Percentiles rank a stretch among this genome's conserved stretches.
Conservation (phyloP, 64 coral and sea anemone species). For the Montipora capricornis region DNA sequence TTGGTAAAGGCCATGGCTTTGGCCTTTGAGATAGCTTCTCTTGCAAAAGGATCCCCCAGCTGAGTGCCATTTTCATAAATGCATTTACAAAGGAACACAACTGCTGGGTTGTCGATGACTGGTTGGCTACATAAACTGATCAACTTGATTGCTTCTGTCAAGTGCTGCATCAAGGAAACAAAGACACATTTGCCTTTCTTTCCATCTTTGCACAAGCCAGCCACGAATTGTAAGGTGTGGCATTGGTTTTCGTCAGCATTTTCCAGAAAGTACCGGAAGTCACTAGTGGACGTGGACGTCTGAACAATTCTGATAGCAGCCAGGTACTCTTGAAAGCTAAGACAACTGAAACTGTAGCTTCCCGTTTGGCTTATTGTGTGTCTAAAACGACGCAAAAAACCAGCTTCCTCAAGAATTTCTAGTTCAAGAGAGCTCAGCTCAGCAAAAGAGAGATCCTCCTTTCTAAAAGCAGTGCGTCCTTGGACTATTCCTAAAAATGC, state of each 20-base stretch:
- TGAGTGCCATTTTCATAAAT: constrained; percentile 15
- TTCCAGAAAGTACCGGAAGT: constrained; percentile 41
- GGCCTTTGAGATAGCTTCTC: constrained; percentile 2
- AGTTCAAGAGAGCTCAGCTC: constrained; percentile 20
- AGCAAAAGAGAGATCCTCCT: constrained; percentile 18
- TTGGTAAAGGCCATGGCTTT: constrained; percentile 26
- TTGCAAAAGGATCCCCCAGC: constrained; percentile 34
- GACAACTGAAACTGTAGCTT: constrained; percentile 10
- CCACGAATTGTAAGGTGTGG: constrained; percentile 11
- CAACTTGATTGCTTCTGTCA: constrained; percentile 8
- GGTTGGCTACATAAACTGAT: not conserved
- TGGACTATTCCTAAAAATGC: constrained; percentile 16
- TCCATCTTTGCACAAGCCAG: constrained; percentile 42
- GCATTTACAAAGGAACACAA: constrained; percentile 40
- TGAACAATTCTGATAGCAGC: constrained; percentile 38
- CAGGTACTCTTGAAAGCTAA: constrained; percentile 18
- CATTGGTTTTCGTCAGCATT: constrained; percentile 12
- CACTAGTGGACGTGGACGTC: not conserved
- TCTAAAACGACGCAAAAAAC: constrained; percentile 11
- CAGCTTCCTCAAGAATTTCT: constrained; percentile 18
- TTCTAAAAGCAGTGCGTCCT: not conserved
- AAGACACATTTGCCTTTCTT: constrained; percentile 11
- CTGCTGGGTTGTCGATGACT: constrained; percentile 47
- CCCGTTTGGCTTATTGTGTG: not conserved
- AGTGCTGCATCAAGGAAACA: constrained; percentile 39